Base-by-base conservation (phyloP, 2,888 invertebrate species). In the Troides helena region DNA sequence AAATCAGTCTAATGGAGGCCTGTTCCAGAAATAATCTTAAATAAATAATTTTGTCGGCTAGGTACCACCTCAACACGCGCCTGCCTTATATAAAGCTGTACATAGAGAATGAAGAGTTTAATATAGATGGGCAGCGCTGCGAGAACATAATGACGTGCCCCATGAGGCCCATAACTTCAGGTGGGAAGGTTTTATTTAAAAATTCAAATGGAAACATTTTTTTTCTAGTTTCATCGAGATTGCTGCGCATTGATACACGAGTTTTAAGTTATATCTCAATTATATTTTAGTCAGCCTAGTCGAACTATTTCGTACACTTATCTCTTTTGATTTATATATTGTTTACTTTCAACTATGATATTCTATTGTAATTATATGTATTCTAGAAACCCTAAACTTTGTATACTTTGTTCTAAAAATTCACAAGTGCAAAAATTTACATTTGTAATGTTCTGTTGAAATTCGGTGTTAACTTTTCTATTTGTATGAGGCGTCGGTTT, bases 61-160 rank as follows among this genome's bases (percentile, higher is more conserved):
- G 97, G 82, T 98, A 98, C 86, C 96, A 96, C 81, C 94, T 98
- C 67, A 98, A 97, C 93, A 98, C 98, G 6, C 93, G 97, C 59
- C 94, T 97, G 81, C 97, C 97, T 30, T 98, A 97, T 92, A 98
- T 98, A 84, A 97, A 97, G 89, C 93, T 97, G 77, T 97, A 98
- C 91, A 97, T 98, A 80, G 97, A 98, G 86, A 98, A 98, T 85
- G 97, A 98, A 85, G 97, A 98, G 86, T 98, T 98, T 90, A 98
- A 98, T 85, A 97, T 98, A 77, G 98, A 98, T 79, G 98, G 98
- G 1, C 98, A 98, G 82, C 94, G 98, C 68, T 98, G 98, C 84
- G 98, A 98, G 88, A 98, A 98, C 86, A 97, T 98, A 78, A 98
- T 98, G 96, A 97, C 98, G 0, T 98, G 98, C 81, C 98, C 98